Evolutionary conservation across 2,888 invertebrate species (phyloP).

Genomic region (Phania funesta): DNA sequence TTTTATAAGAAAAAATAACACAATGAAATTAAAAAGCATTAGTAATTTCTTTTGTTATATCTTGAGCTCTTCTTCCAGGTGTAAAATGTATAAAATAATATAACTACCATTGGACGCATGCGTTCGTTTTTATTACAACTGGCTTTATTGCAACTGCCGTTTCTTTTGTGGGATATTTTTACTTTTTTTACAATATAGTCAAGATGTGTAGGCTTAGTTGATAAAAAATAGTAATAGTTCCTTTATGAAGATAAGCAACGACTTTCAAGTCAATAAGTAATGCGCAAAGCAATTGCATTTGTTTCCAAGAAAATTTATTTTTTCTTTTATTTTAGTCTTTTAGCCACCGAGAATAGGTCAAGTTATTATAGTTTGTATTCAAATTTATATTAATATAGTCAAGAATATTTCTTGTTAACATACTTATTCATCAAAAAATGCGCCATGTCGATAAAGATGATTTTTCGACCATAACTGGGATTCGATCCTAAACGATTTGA

Average conservation of each 20-base stretch:
- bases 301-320: not conserved
- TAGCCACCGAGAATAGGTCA: too few relatives aligned
- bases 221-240: constrained; percentile 27
- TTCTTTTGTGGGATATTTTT: constrained; percentile 41
- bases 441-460: too few relatives aligned
- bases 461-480: too few relatives aligned
- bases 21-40: constrained; percentile 63
- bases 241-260: too few relatives aligned
- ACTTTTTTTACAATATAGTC: not conserved
- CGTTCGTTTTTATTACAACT: constrained; percentile 55
- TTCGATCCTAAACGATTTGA: too few relatives aligned
- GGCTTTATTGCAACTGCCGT: constrained; percentile 62
- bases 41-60: constrained; percentile 62
- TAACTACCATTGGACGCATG: constrained; percentile 55
- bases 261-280: not conserved
- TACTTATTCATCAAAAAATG: too few relatives aligned
- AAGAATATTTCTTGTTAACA: too few relatives aligned
- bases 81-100: constrained; percentile 56
- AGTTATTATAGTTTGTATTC: too few relatives aligned
- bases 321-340: too few relatives aligned
- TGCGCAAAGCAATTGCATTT: too few relatives aligned
- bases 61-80: constrained; percentile 64
- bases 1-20: constrained; percentile 16
- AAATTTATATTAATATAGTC: too few relatives aligned
- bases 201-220: constrained; percentile 59